Evolutionary conservation across 2,797 vertebrate species (phyloP), one percentile per base, ranked within the genome.

Genomic region (Tokudaia tokunoshimensis): DNA sequence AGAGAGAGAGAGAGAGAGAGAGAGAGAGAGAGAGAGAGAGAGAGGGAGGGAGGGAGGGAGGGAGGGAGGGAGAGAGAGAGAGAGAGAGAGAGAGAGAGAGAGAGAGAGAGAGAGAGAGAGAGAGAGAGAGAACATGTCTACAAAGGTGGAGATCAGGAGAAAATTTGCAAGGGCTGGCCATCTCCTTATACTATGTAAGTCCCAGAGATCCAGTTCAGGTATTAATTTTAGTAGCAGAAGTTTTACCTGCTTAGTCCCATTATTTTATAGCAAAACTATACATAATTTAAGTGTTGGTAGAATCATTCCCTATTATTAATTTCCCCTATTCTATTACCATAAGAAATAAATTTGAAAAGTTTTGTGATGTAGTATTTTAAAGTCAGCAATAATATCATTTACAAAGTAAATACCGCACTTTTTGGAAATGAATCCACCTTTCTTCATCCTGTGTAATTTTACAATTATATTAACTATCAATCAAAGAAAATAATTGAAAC

Each of bases 401-500:
- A 65, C 59, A 15, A 82, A 94, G 7, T 89, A 93, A 89, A 75
- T 91, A 87, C 3, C 8, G 57, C 67, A 10, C 3, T 79, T 86
- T 26, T 55, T 83, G 57, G 12, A 70, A 84, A 89, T 95, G 41
- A 90, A n/a, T 80, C 81, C 0, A 29, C 0, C 12, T 86, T 3
- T 83, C 14, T 52, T 44, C 13, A 96, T 79, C 70, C 57, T 37
- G 67, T 37, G 50, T 37, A 74, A 87, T 81, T 90, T 95, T 93
- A 89, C 6, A 92, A 80, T 57, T 67, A 7, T 31, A 85, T 57
- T 57, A 41, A 74, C 26, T 67, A 84, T 88, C n/a, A 79, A 10
- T 19, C 34, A 96, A 72, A 96, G 29, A 44, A 82, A 92, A 81
- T 82, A 92, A 24, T 31, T 82, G 20, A 79, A 90, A 84, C 12